A percentile compares a stretch with the other conserved stretches of the same genome.
Evolutionary conservation across 2,797 vertebrate genomes (phyloP).

Genomic region (Galagoides demidoff): DNA sequence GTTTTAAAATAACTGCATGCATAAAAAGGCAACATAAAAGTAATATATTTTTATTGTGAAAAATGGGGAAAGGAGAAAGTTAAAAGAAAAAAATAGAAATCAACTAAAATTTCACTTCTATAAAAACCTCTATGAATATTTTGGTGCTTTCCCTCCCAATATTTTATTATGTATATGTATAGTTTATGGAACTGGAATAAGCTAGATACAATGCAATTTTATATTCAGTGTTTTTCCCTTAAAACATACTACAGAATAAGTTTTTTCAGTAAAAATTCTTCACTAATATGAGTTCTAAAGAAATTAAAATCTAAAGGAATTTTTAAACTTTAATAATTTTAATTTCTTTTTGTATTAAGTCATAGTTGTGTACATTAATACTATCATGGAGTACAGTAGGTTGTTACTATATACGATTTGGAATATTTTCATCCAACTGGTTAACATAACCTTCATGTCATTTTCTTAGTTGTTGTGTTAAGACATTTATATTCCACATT

Average conservation of each 20-base stretch:
- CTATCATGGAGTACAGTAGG: too few species aligned
- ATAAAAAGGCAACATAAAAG: conserved; percentile 13
- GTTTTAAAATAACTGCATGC: not conserved
- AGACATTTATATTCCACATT: too few species aligned
- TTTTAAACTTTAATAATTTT: not conserved
- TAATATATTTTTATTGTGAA: conserved; percentile 19
- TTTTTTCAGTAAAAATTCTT: conserved; percentile 17
- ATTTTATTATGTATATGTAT: not conserved
- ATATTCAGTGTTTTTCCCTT: not conserved
- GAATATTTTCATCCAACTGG: too few species aligned
- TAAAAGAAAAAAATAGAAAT: conserved; percentile 1
- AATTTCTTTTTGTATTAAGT: too few species aligned
- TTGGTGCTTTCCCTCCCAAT: not conserved
- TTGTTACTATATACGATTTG: too few species aligned
- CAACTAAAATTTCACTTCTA: not conserved
- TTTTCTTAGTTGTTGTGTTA: too few species aligned
- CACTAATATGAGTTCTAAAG: conserved; percentile 36
- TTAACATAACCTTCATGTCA: too few species aligned
- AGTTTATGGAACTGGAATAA: not conserved
- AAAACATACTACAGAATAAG: not conserved
- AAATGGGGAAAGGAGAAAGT: not conserved
- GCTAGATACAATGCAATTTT: not conserved
- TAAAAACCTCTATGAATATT: conserved; percentile 33
- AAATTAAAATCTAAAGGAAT: not conserved
- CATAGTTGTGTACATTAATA: too few species aligned